Evolutionary conservation across 2,797 vertebrate species (phyloP), one percentile per base, ranked within the genome.

Genomic region (Neosalanx taihuensis): DNA sequence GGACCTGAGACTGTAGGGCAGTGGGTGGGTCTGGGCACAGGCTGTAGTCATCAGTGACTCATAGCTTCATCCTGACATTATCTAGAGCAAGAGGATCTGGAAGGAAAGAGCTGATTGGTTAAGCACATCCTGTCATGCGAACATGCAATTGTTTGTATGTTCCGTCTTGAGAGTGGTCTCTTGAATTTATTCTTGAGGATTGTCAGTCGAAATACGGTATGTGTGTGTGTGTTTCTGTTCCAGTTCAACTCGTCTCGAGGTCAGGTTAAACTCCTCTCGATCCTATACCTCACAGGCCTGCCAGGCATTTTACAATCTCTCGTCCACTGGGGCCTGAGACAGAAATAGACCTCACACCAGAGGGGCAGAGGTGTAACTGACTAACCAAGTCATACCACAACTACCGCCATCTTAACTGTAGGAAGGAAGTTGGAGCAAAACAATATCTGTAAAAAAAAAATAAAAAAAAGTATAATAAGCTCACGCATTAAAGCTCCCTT

Each of bases 231-330:
- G 46, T 58, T 60, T 35, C 46, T 60, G 62, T 41, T 33, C 57
- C 63, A 56, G 71, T 41, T 41, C 67, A 66, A 76, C 70, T 67
- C 70, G 76, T 35, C 67, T 33, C 33, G 18, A 6, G 35, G n/a
- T 41, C 66, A 26, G 20, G 31, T 56, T 56, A 29, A 60, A 67
- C 62, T 17, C 61, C 6, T 41, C 56, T 57, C 37, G 46, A 33
- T 46, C 20, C 37, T 61, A 41, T 13, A 41, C 41, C 64, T 49
- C 67, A 72, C 64, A 63, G 75, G 41, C 41, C 12, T 76, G 71
- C 83, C 80, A 78, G 29, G 37, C 69, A 81, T 82, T 79, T 69
- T 79, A 76, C 76, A 74, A 74, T 63, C 59, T 59, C 41, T 29
- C 72, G 67, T 41, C 72, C 76, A 79, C 37, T 74, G 66, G 77